Percentiles rank a stretch among this genome's conserved stretches.
Evolutionary conservation across 2,113 vertebrate species (phyloP).

Genomic region (Chloropsis cyanopogon): DNA sequence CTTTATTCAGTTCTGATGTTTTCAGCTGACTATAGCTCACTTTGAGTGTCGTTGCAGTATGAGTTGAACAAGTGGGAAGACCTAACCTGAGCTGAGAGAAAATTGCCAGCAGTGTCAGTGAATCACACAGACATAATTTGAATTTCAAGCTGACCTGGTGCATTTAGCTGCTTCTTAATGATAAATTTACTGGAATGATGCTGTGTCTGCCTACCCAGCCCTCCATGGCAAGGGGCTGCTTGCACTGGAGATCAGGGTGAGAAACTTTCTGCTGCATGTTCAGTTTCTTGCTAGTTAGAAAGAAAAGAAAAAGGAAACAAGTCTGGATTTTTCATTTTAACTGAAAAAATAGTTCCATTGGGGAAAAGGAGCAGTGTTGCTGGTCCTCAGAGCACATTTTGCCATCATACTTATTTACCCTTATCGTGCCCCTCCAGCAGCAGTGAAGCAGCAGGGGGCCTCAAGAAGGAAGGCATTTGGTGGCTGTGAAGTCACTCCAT

Average conservation of each 20-base stretch:
- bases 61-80: background rate
- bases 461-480: background rate
- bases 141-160: conserved; percentile 23
- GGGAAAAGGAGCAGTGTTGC: background rate
- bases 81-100: background rate
- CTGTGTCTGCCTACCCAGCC: background rate
- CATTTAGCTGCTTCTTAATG: conserved; percentile 5
- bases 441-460: background rate
- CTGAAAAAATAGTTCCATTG: background rate
- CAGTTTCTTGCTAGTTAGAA: background rate
- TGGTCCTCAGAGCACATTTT: background rate
- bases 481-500: background rate
- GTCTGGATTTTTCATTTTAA: background rate
- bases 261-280: background rate
- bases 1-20: background rate
- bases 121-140: background rate
- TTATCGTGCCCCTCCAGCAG: background rate
- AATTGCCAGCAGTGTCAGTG: background rate
- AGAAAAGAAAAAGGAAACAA: background rate
- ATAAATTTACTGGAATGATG: background rate
- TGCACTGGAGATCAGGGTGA: background rate
- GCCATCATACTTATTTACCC: background rate
- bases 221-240: background rate
- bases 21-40: background rate
- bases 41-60: background rate